These are phyloP conservation scores for Leptura quadrifasciata DNA, from an alignment of 2,888 invertebrate species.

Conservation along the genomic window DNA sequence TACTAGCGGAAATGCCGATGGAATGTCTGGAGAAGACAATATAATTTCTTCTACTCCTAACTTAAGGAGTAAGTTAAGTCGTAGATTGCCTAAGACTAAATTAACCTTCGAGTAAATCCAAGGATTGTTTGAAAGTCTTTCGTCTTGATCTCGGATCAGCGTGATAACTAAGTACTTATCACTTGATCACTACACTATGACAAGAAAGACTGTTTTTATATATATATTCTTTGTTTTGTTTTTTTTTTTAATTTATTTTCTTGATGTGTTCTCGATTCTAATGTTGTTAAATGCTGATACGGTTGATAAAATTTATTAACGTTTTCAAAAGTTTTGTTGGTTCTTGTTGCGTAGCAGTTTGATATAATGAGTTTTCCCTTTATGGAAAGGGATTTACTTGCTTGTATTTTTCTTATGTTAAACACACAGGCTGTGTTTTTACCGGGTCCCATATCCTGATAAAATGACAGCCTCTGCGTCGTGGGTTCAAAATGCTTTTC, in stretches of 20 bases:
- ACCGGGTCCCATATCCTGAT: no score
- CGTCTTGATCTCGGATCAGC: slow-evolving; percentile 42
- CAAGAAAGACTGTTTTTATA: slow-evolving; percentile 49
- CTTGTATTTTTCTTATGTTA: neutral
- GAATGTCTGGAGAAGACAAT: slow-evolving; percentile 30
- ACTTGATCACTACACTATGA: slow-evolving; percentile 38
- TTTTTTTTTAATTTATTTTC: slow-evolving; percentile 49
- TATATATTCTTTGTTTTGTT: slow-evolving; percentile 49
- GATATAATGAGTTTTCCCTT: neutral
- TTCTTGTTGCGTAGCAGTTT: slow-evolving; percentile 33
- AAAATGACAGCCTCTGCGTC: no score
- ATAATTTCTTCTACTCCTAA: slow-evolving; percentile 53
- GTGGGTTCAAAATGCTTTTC: no score
- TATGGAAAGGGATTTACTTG: neutral
- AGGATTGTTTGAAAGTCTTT: slow-evolving; percentile 38
- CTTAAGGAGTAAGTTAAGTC: slow-evolving; percentile 40
- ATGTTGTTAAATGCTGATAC: slow-evolving; percentile 44
- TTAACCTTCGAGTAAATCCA: slow-evolving; percentile 46
- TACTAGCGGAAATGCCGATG: slow-evolving; percentile 10
- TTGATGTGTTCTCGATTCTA: slow-evolving; percentile 39
- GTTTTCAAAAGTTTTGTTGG: slow-evolving; percentile 40
- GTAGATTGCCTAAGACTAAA: slow-evolving; percentile 49
- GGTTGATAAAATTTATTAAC: slow-evolving; percentile 46
- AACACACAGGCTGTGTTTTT: no score
- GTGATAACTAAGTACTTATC: slow-evolving; percentile 37